Evolutionary conservation across 2,797 vertebrate genomes (phyloP), one percentile per base, ranked within the genome.

Genomic region (Mormyrops boulengeri): DNA sequence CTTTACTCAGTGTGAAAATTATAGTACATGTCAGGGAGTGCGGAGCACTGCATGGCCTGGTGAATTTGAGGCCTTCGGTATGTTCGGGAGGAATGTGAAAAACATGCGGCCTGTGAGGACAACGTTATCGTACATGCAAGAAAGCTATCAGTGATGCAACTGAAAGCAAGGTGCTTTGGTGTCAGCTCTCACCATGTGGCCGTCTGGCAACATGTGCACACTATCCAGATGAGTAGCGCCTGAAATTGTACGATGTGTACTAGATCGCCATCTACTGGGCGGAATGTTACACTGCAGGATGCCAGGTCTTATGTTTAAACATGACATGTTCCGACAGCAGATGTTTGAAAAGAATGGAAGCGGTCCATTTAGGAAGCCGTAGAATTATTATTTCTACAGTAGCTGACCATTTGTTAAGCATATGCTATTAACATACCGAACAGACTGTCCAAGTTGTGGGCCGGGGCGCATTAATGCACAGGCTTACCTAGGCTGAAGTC

Each of bases 181-280:
- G 26, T 17, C 52, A 19, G 22, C 30, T 87, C 19, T 38, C 38
- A 22, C 41, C 41, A 49, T 49, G 17, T 47, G 47, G 80, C 34
- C 8, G 50, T 26, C 88, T 89, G 34, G n/a, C 73, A 30, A 41
- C 80, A 8, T n/a, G 22, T 73, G 19, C 7, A 30, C 6, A 7
- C 2, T n/a, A 34, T 52, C 17, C 50, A 19, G 34, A 53, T 50
- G 44, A 22, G 50, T 26, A 14, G n/a, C 5, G 26, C n/a, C 44
- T 84, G 49, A 14, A 50, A 69, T 14, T 53, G 88, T 12, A 89
- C 26, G 14, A 52, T 90, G 52, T 87, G 89, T 90, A 91, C 92
- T 92, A 92, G 92, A 92, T 90, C 57, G 93, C 94, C 95, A 93
- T 92, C 94, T 95, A 62, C 93, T 95, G 95, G 93, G 89, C 85